A percentile compares a stretch with the other conserved stretches of the same genome.
phyloP scores from a whole-genome alignment of 1,140 invertebrate species.

The Leptonema lineaticorne region DNA sequence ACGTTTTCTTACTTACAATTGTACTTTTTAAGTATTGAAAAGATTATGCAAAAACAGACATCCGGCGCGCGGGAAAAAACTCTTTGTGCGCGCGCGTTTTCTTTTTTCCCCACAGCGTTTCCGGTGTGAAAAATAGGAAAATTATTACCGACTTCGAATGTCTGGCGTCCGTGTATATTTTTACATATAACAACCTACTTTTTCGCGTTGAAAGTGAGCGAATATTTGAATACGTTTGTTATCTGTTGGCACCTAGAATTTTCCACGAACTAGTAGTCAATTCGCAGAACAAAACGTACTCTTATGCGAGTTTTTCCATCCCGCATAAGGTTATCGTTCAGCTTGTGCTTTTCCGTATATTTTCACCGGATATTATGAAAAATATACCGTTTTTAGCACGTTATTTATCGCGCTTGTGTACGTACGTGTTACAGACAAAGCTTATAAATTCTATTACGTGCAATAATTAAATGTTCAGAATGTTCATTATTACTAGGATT shows the following conservation, averaged over 20 bases:
- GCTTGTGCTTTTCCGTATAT: conserved; percentile 3
- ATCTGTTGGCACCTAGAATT: conserved; percentile 14
- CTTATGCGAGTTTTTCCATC: not conserved
- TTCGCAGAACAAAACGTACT: not conserved
- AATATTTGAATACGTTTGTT: conserved; percentile 18
- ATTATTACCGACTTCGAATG: not conserved
- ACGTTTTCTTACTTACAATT: no score
- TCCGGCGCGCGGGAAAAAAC: no score
- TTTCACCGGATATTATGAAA: conserved; percentile 7
- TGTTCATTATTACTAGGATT: no score
- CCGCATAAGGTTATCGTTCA: conserved; percentile 12
- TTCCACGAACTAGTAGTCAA: conserved; percentile 13
- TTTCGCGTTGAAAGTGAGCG: not conserved
- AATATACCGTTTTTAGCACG: not conserved
- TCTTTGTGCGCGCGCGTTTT: no score
- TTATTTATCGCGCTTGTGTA: conserved; percentile 4
- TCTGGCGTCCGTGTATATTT: not conserved
- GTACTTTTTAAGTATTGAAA: no score
- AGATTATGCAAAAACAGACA: no score
- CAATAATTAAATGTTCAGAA: no score
- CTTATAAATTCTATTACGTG: no score
- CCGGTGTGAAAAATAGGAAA: not conserved
- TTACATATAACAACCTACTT: no score
- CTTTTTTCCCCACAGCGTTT: not conserved
- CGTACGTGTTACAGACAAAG: no score